phyloP scores from a whole-genome alignment of 2,113 vertebrate species.

The Rattus rattus region DNA sequence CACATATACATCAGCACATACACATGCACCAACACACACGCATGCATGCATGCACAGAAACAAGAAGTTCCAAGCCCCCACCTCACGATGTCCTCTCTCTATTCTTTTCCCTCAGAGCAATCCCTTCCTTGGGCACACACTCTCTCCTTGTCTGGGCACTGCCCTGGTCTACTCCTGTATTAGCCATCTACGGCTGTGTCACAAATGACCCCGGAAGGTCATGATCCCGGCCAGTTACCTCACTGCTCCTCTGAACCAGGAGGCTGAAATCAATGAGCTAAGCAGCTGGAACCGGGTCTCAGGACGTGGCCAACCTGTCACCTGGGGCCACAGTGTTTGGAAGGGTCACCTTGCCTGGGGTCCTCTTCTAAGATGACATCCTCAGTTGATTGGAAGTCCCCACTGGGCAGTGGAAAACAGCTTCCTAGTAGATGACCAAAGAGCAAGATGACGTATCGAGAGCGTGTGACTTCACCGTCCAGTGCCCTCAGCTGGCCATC shows the following conservation, averaged over 20 bases:
- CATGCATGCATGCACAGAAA: neutral
- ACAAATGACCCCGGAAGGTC: neutral
- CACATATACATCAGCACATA: too few relatives aligned
- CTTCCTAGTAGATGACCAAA: neutral
- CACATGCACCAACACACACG: too few relatives aligned
- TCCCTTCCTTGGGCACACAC: neutral
- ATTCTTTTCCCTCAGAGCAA: neutral
- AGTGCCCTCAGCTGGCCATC: neutral
- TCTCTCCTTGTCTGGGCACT: neutral
- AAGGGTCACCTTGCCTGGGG: rapidly evolving
- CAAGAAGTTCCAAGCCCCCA: neutral
- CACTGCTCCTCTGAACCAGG: neutral
- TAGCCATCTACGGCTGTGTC: neutral
- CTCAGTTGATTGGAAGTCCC: neutral
- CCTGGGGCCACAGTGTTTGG: neutral
- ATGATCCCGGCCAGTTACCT: neutral
- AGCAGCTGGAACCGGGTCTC: neutral
- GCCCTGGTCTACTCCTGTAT: rapidly evolving
- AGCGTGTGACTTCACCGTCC: neutral
- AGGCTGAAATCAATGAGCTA: neutral
- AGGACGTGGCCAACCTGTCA: neutral
- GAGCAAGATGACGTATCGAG: rapidly evolving
- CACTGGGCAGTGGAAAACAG: rapidly evolving
- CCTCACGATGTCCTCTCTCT: neutral
- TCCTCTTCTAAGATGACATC: neutral